Evolutionary conservation across 2,888 invertebrate genomes (phyloP).

Genomic region (Holacanthella duospinosa): DNA sequence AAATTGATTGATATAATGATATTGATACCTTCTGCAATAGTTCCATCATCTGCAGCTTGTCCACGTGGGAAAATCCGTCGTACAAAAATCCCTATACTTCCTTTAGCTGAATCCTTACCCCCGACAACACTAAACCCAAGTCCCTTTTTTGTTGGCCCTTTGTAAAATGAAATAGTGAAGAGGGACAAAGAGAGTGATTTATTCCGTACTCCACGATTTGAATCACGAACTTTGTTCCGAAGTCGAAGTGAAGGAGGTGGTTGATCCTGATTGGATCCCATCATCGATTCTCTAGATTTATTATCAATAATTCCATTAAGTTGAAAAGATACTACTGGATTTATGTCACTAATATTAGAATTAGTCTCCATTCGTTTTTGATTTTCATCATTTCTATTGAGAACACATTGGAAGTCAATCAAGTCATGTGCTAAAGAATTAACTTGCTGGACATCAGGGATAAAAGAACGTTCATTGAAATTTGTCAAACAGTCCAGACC

Average conservation of each 20-base stretch:
- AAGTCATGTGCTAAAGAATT: conserved; percentile 6
- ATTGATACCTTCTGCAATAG: conserved; percentile 72
- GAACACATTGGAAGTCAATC: not conserved
- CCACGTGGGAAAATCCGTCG: conserved; percentile 78
- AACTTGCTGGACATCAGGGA: not conserved
- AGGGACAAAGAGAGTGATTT: conserved; percentile 34
- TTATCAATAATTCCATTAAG: not conserved
- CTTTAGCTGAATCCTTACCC: conserved; percentile 71
- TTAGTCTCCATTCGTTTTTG: not conserved
- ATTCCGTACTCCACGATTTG: conserved; percentile 14
- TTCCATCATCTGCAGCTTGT: conserved; percentile 73
- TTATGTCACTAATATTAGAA: not conserved
- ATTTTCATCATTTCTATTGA: not conserved
- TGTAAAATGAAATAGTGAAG: conserved; percentile 45
- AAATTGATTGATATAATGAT: not conserved
- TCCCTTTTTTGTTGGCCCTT: conserved; percentile 71
- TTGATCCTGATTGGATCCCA: not conserved
- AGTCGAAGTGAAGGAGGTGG: conserved; percentile 20
- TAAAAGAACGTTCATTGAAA: not conserved
- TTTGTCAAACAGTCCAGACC: not conserved
- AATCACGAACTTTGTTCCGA: conserved; percentile 25
- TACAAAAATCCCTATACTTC: conserved; percentile 78
- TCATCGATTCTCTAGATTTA: too few species aligned
- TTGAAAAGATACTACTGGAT: not conserved
- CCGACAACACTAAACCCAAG: conserved; percentile 85